These are phyloP conservation scores for Rhipidura dahli DNA, from an alignment of 2,113 vertebrate species.

Conservation along the genomic window DNA sequence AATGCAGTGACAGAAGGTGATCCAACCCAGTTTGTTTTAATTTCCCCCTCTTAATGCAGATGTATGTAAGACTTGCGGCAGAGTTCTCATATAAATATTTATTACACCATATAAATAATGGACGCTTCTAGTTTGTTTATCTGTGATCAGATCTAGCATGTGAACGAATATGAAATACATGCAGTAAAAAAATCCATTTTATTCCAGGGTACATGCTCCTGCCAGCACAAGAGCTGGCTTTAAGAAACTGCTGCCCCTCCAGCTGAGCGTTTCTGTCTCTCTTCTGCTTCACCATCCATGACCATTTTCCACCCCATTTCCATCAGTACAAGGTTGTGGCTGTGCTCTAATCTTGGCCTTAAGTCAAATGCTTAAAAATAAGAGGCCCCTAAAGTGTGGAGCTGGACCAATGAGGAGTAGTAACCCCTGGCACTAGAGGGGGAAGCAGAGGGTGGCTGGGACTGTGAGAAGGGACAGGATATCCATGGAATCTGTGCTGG, in stretches of 20 bases:
- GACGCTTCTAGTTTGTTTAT: not conserved
- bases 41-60: constrained; percentile 1
- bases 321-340: not conserved
- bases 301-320: not conserved
- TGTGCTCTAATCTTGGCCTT: not conserved
- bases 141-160: not conserved
- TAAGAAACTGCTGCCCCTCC: not conserved
- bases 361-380: not conserved
- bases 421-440: not conserved
- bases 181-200: not conserved
- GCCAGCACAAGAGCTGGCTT: not conserved
- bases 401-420: not conserved
- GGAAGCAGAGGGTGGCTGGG: not conserved
- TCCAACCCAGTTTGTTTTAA: constrained; percentile 9
- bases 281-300: not conserved
- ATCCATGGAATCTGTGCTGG: not conserved
- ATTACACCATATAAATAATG: not conserved
- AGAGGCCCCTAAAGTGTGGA: not conserved
- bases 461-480: fast-evolving
- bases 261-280: not conserved
- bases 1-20: not conserved
- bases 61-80: not conserved
- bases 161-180: not conserved
- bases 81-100: constrained; percentile 32
- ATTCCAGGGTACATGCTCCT: not conserved